Evolutionary conservation across 2,113 vertebrate genomes (phyloP).

Genomic region (Rhinogobius similis): DNA sequence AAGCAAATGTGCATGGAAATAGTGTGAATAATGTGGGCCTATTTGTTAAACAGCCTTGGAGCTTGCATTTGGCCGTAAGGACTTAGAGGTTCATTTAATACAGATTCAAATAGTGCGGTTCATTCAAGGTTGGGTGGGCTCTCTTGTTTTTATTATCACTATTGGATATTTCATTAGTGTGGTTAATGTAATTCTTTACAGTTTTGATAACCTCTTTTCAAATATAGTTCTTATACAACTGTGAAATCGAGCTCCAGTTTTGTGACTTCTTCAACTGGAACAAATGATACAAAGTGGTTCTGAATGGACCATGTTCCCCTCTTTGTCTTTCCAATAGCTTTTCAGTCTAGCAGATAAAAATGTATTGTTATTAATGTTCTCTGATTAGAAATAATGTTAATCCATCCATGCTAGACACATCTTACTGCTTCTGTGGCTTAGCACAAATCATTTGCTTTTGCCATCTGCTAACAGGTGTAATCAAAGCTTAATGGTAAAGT

Average conservation of each 20-base stretch:
- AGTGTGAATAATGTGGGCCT: conserved; percentile 43
- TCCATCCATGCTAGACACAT: not conserved
- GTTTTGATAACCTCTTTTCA: conserved; percentile 26
- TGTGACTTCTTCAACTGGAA: conserved; percentile 53
- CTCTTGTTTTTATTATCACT: conserved; percentile 28
- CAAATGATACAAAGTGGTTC: conserved; percentile 48
- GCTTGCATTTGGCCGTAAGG: conserved; percentile 34
- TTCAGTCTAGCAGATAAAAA: conserved; percentile 38
- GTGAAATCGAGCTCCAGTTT: conserved; percentile 24
- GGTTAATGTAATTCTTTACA: conserved; percentile 46
- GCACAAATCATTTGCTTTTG: not conserved
- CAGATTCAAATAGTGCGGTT: conserved; percentile 36
- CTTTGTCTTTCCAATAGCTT: conserved; percentile 30
- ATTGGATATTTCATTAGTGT: conserved; percentile 49
- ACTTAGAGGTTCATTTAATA: conserved; percentile 28
- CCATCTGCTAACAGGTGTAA: not conserved
- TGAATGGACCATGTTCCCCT: conserved; percentile 29
- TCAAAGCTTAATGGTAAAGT: not conserved
- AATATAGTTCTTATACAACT: conserved; percentile 25
- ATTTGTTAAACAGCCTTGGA: conserved; percentile 49
- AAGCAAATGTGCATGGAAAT: conserved; percentile 57
- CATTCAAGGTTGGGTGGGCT: conserved; percentile 13
- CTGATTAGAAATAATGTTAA: not conserved
- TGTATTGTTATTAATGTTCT: not conserved
- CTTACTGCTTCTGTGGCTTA: not conserved